These are phyloP conservation scores for Andrena dorsata DNA, from an alignment of 2,888 invertebrate genomes.

Conservation along the genomic window DNA sequence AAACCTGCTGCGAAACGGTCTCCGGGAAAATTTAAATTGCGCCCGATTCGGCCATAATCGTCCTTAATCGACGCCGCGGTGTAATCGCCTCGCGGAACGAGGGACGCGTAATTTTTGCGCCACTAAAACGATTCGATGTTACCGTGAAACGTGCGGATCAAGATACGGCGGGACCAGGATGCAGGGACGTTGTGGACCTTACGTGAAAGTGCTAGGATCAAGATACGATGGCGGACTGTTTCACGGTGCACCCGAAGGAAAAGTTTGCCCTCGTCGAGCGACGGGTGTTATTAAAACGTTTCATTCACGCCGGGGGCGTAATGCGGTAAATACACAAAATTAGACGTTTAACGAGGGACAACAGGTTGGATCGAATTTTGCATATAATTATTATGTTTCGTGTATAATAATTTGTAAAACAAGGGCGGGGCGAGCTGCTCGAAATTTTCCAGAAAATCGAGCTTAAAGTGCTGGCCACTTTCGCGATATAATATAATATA, in stretches of 20 bases:
- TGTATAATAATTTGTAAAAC: neutral
- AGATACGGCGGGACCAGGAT: neutral
- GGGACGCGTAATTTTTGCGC: neutral
- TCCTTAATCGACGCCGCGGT: conserved; percentile 44
- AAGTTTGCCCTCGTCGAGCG: neutral
- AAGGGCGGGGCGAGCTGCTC: neutral
- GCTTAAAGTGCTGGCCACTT: too few relatives aligned
- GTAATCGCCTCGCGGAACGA: conserved; percentile 12
- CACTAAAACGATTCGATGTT: neutral
- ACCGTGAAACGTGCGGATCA: neutral
- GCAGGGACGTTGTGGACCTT: neutral
- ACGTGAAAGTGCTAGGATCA: neutral
- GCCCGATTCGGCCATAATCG: conserved; percentile 67
- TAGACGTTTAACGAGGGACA: neutral
- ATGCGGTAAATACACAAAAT: neutral
- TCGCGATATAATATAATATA: neutral
- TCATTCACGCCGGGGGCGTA: neutral
- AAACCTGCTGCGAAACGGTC: conserved; percentile 59
- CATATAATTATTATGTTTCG: too few relatives aligned
- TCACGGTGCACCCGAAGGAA: neutral
- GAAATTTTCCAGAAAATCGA: too few relatives aligned
- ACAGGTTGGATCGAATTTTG: neutral
- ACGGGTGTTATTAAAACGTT: neutral
- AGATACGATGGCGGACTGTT: neutral
- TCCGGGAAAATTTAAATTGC: conserved; percentile 65